phyloP scores from a whole-genome alignment of 2,888 invertebrate genomes.

The Tromatobia lineatoria region DNA sequence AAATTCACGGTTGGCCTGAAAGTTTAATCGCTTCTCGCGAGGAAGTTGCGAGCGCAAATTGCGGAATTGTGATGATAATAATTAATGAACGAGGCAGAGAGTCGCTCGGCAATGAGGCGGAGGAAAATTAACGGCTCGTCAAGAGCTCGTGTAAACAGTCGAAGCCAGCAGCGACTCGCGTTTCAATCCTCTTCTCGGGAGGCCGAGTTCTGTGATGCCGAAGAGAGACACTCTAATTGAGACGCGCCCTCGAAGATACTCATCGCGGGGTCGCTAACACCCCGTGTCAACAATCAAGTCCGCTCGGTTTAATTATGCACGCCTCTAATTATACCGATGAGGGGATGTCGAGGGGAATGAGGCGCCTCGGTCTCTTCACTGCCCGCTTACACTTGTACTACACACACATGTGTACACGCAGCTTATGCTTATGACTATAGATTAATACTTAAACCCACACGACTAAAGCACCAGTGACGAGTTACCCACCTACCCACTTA shows the following conservation, averaged over 20 bases:
- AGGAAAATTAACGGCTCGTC: constrained; percentile 79
- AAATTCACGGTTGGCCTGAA: background rate
- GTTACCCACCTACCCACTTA: constrained; percentile 74
- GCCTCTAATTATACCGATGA: constrained; percentile 82
- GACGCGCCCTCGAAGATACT: constrained; percentile 83
- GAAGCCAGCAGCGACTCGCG: constrained; percentile 41
- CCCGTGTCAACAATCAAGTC: constrained; percentile 82
- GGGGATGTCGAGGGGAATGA: constrained; percentile 65
- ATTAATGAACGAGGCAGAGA: constrained; percentile 75
- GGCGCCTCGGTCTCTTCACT: constrained; percentile 58
- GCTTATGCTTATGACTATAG: constrained; percentile 49
- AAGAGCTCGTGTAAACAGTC: constrained; percentile 79
- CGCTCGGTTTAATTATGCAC: constrained; percentile 82
- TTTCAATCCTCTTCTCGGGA: constrained; percentile 56
- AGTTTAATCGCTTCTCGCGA: background rate
- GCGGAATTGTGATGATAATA: constrained; percentile 51
- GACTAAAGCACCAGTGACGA: constrained; percentile 23
- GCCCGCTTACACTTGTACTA: constrained; percentile 36
- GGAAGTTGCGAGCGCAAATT: constrained; percentile 19
- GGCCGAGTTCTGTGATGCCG: constrained; percentile 48
- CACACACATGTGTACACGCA: constrained; percentile 42
- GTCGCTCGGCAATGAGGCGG: constrained; percentile 41
- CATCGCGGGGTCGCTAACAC: constrained; percentile 81
- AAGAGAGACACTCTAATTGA: constrained; percentile 81
- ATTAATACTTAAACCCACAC: constrained; percentile 61